phyloP scores from a whole-genome alignment of 37 sponge, comb jelly and placozoan species.

The Chondrosia reniformis region DNA sequence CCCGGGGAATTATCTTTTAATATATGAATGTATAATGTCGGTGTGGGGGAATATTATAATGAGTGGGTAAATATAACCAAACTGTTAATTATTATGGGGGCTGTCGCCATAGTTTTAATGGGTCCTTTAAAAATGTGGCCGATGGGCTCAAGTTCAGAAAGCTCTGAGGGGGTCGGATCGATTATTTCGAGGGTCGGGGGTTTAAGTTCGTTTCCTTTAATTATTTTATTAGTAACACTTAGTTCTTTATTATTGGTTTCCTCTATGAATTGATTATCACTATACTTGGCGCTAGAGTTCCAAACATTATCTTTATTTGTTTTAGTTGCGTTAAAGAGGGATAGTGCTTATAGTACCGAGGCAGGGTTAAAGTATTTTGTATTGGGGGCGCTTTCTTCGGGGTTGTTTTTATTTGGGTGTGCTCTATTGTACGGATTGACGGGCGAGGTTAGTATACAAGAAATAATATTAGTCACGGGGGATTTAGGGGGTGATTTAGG shows the following conservation, averaged over 20 bases:
- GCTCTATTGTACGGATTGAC: slow-evolving; percentile 55
- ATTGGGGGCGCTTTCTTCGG: slow-evolving; percentile 62
- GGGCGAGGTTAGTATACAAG: slow-evolving; percentile 61
- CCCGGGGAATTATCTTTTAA: neutral
- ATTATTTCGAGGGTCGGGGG: neutral
- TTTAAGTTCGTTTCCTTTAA: slow-evolving; percentile 18
- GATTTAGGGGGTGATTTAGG: slow-evolving; percentile 17
- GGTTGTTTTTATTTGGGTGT: slow-evolving; percentile 66
- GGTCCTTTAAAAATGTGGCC: neutral
- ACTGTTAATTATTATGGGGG: slow-evolving; percentile 45
- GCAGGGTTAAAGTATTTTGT: slow-evolving; percentile 69
- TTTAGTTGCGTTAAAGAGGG: slow-evolving; percentile 49
- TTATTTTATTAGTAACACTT: slow-evolving; percentile 51
- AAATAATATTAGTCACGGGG: slow-evolving; percentile 21
- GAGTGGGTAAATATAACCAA: slow-evolving; percentile 37
- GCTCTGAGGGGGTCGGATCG: neutral
- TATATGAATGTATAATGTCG: neutral
- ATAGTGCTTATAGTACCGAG: slow-evolving; percentile 57
- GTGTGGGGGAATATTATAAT: slow-evolving; percentile 41
- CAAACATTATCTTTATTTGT: slow-evolving; percentile 60
- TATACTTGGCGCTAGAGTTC: slow-evolving; percentile 67
- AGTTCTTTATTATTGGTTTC: slow-evolving; percentile 68
- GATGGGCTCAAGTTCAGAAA: neutral
- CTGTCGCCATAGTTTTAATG: slow-evolving; percentile 50
- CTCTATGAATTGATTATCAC: slow-evolving; percentile 57